phyloP scores from a whole-genome alignment of 1,140 invertebrate genomes.

The Cyclina sinensis region DNA sequence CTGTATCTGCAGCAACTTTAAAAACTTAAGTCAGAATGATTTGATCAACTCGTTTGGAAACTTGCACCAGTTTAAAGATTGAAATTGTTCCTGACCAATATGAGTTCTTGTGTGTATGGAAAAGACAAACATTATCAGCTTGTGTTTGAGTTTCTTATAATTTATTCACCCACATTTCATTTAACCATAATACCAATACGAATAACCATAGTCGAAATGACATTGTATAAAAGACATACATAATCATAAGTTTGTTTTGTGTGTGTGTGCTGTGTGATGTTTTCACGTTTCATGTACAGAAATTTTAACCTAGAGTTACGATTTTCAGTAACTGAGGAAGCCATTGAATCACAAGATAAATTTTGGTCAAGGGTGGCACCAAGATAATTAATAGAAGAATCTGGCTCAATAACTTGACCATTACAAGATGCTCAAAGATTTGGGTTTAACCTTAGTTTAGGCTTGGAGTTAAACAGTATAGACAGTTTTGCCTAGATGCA shows the following conservation, averaged over 20 bases:
- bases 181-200: too few relatives aligned
- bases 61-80: too few relatives aligned
- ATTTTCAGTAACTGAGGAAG: conserved; percentile 8
- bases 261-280: conserved; percentile 17
- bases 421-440: conserved; percentile 19
- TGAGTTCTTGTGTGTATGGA: too few relatives aligned
- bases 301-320: conserved; percentile 43
- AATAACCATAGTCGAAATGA: too few relatives aligned
- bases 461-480: conserved; percentile 13
- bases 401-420: conserved; percentile 11
- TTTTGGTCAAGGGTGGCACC: conserved; percentile 23
- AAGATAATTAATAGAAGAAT: conserved; percentile 16
- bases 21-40: too few relatives aligned
- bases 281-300: conserved; percentile 9
- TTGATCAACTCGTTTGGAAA: too few relatives aligned
- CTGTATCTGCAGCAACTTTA: too few relatives aligned
- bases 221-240: background rate
- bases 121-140: too few relatives aligned
- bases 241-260: conserved; percentile 3
- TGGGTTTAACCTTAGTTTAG: background rate
- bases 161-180: too few relatives aligned
- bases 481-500: too few relatives aligned
- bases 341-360: conserved; percentile 38
- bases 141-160: too few relatives aligned
- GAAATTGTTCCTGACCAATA: too few relatives aligned